Percentiles rank a stretch among this genome's conserved stretches.
These are phyloP conservation scores for Microctenopoma steveboyesi DNA, from an alignment of 2,797 vertebrate genomes.

Conservation along the genomic window DNA sequence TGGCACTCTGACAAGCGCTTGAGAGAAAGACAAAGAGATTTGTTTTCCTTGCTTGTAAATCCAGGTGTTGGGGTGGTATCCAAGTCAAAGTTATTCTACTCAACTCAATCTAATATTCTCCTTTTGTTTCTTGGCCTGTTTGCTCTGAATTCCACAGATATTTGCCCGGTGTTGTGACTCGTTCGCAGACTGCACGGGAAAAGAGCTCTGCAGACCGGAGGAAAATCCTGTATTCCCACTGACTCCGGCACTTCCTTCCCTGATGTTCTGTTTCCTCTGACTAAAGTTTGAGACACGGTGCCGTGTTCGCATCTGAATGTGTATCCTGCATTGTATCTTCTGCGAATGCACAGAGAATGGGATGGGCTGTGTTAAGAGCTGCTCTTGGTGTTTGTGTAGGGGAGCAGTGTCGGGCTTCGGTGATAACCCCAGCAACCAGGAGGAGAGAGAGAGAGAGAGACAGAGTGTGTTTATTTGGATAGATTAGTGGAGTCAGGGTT, in stretches of 20 bases:
- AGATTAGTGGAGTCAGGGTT: conserved; percentile 71
- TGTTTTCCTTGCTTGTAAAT: conserved; percentile 32
- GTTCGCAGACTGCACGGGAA: conserved; percentile 23
- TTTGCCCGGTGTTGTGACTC: neutral
- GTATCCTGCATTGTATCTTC: conserved; percentile 71
- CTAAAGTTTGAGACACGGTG: conserved; percentile 67
- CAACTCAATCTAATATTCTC: conserved; percentile 2
- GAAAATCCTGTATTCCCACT: conserved; percentile 67
- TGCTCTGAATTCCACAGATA: neutral
- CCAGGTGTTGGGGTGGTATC: conserved; percentile 32
- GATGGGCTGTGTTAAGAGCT: conserved; percentile 57
- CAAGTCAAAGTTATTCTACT: neutral
- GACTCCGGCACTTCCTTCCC: conserved; percentile 77
- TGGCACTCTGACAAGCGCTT: conserved; percentile 33
- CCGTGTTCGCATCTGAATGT: conserved; percentile 40
- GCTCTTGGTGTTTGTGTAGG: conserved; percentile 54
- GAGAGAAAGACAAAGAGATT: conserved; percentile 47
- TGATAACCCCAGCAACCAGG: conserved; percentile 70
- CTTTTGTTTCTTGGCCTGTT: conserved; percentile 5
- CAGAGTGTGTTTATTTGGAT: conserved; percentile 72
- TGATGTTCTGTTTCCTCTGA: conserved; percentile 80
- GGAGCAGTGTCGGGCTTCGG: conserved; percentile 50
- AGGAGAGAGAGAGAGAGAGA: conserved; percentile 53
- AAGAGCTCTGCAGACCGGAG: conserved; percentile 36
- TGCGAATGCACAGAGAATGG: conserved; percentile 46